These are phyloP conservation scores for Ctenomys sociabilis DNA, from an alignment of 2,113 vertebrate species.

Conservation along the genomic window DNA sequence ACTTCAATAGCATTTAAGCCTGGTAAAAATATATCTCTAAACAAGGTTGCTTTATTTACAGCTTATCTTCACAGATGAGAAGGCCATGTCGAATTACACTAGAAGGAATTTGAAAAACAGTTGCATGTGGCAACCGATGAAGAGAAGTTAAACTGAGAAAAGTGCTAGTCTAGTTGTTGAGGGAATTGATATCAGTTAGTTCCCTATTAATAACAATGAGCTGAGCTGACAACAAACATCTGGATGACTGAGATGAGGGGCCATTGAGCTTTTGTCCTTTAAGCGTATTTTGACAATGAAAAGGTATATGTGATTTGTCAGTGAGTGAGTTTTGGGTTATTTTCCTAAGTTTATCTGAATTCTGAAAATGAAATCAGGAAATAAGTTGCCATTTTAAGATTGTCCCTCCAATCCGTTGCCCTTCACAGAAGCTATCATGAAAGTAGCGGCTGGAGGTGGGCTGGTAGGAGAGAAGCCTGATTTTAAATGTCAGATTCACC, in stretches of 20 bases:
- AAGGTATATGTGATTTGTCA: conserved; percentile 24
- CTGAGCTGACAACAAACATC: conserved; percentile 72
- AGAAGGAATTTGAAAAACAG: conserved; percentile 62
- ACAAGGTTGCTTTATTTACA: conserved; percentile 59
- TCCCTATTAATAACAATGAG: conserved; percentile 75
- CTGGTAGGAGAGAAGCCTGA: background rate
- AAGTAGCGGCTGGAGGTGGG: background rate
- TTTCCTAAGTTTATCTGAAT: conserved; percentile 51
- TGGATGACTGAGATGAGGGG: conserved; percentile 61
- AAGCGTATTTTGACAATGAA: conserved; percentile 68
- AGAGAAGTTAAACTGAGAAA: conserved; percentile 60
- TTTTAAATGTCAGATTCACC: conserved; percentile 74
- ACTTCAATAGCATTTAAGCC: conserved; percentile 67
- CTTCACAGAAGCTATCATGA: background rate
- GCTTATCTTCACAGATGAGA: conserved; percentile 62
- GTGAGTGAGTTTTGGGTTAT: background rate
- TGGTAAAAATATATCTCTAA: conserved; percentile 73
- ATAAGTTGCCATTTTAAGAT: conserved; percentile 26
- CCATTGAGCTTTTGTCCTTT: conserved; percentile 68
- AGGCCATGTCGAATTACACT: conserved; percentile 46
- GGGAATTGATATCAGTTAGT: conserved; percentile 75
- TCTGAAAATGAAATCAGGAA: conserved; percentile 51
- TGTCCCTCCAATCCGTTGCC: conserved; percentile 10
- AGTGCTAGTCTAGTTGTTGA: conserved; percentile 61
- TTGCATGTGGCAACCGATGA: conserved; percentile 51